These are phyloP conservation scores for Mimumesa dahlbomi DNA, from an alignment of 2,888 invertebrate genomes.

Conservation along the genomic window DNA sequence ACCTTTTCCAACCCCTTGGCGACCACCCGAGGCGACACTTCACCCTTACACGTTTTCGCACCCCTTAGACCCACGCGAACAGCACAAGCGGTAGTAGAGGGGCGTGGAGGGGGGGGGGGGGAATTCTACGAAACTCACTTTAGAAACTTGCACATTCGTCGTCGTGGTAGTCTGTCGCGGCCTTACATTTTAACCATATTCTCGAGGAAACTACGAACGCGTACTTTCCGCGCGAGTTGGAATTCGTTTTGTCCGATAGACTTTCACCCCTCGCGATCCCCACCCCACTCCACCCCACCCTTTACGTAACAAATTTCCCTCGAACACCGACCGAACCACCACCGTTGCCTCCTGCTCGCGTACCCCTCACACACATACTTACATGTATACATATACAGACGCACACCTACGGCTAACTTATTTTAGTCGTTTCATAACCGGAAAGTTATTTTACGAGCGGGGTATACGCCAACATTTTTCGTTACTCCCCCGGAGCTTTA, in stretches of 20 bases:
- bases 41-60: constrained; percentile 50
- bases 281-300: too few species aligned
- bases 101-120: constrained; percentile 9
- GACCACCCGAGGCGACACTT: constrained; percentile 39
- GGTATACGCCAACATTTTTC: not conserved
- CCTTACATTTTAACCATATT: constrained; percentile 53
- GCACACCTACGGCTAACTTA: constrained; percentile 9
- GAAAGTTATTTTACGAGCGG: constrained; percentile 10
- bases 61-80: constrained; percentile 29
- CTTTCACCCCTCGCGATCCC: constrained; percentile 16
- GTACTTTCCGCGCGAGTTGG: constrained; percentile 33
- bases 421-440: constrained; percentile 8
- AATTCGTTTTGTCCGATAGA: constrained; percentile 52
- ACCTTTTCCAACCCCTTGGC: constrained; percentile 16
- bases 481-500: not conserved
- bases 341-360: too few species aligned
- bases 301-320: not conserved
- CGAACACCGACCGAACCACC: not conserved
- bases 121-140: constrained; percentile 58
- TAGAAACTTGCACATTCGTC: constrained; percentile 61
- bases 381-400: too few species aligned
- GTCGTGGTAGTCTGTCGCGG: constrained; percentile 30
- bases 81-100: constrained; percentile 18
- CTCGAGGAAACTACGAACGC: constrained; percentile 9
- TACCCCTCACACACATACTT: too few species aligned